phyloP scores from a whole-genome alignment of 2,797 vertebrate genomes.

The Buphagus erythrorhynchus region DNA sequence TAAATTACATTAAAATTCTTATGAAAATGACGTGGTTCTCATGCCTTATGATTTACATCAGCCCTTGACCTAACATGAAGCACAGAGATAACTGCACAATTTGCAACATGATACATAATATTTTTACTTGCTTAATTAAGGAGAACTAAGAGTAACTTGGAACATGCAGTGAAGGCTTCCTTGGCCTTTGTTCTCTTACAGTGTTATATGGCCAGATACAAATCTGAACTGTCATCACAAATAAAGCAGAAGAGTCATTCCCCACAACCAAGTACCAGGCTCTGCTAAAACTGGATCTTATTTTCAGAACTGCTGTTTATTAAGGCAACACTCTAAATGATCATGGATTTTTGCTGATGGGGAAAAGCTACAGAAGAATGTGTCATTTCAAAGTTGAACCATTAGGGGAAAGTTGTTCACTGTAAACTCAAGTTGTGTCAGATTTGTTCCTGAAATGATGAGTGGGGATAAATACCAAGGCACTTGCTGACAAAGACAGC shows the following conservation, averaged over 20 bases:
- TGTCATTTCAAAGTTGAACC: neutral
- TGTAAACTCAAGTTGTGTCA: neutral
- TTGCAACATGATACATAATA: neutral
- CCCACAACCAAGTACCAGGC: neutral
- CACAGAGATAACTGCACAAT: neutral
- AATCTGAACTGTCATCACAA: neutral
- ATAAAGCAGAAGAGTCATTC: neutral
- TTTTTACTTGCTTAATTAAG: neutral
- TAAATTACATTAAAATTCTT: neutral
- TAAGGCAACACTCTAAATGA: neutral
- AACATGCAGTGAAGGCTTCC: neutral
- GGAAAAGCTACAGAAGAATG: neutral
- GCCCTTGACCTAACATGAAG: neutral
- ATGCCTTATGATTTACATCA: neutral
- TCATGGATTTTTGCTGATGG: neutral
- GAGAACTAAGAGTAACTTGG: neutral
- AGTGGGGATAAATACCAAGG: neutral
- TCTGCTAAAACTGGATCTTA: neutral
- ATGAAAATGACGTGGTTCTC: neutral
- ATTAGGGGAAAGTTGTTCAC: neutral
- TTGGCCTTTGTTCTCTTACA: slow-evolving; percentile 6
- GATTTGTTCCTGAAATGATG: neutral
- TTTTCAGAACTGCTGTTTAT: neutral
- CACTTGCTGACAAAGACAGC: neutral
- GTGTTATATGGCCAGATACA: neutral